Evolutionary conservation across 2,888 invertebrate species (phyloP).

Genomic region (Drosophila nr. perissopoda): DNA sequence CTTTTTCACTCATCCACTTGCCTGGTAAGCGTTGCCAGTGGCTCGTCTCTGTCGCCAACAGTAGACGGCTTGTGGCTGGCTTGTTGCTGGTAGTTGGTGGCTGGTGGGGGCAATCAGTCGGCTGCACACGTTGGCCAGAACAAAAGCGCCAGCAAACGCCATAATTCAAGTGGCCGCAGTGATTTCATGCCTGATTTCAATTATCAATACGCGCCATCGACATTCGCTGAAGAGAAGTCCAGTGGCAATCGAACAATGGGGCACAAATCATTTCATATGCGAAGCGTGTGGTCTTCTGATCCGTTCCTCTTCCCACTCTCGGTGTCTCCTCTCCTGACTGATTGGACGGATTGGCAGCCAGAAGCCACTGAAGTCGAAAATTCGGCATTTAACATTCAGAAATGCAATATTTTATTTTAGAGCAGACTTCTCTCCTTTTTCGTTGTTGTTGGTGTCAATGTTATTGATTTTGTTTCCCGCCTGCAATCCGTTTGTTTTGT

Average conservation of each 20-base stretch:
- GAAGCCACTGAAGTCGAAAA: slow-evolving; percentile 28
- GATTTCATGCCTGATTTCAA: slow-evolving; percentile 81
- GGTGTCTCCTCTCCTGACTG: not conserved
- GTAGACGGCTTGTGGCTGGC: slow-evolving; percentile 5
- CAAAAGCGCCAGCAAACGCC: slow-evolving; percentile 81
- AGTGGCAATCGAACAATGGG: slow-evolving; percentile 70
- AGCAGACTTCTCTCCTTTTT: slow-evolving; percentile 49
- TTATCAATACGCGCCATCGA: slow-evolving; percentile 77
- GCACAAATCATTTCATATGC: slow-evolving; percentile 80
- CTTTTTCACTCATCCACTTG: not conserved
- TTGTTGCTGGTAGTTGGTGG: not conserved
- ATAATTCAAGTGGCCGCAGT: slow-evolving; percentile 79
- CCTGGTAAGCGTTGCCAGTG: not conserved
- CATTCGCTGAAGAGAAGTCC: slow-evolving; percentile 32
- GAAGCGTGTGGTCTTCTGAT: slow-evolving; percentile 70
- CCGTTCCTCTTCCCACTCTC: not conserved
- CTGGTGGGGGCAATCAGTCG: slow-evolving; percentile 31
- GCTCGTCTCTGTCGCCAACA: slow-evolving; percentile 33
- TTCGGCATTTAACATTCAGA: slow-evolving; percentile 31
- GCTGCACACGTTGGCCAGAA: slow-evolving; percentile 68
- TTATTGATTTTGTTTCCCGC: slow-evolving; percentile 31
- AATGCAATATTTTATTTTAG: slow-evolving; percentile 76
- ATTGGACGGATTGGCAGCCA: slow-evolving; percentile 29
- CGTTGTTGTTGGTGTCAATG: slow-evolving; percentile 14
- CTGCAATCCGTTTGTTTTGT: slow-evolving; percentile 67